phyloP scores from a whole-genome alignment of 2,113 vertebrate genomes.

The Rhegmatorhina hoffmannsi region DNA sequence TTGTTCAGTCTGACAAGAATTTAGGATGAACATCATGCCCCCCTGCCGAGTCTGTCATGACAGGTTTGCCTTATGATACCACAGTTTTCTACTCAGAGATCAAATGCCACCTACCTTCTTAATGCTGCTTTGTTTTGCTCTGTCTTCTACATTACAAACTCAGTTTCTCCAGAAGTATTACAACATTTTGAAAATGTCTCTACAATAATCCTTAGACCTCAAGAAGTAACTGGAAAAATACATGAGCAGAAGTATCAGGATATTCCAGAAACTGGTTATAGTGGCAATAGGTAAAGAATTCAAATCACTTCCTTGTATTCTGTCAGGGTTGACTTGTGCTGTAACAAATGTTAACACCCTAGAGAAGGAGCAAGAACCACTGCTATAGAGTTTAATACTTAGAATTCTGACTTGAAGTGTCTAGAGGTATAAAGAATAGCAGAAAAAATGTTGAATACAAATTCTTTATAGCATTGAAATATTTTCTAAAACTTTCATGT shows the following conservation, averaged over 20 bases:
- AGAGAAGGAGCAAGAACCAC: not conserved
- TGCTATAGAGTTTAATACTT: not conserved
- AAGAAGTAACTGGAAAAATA: not conserved
- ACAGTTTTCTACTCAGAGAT: not conserved
- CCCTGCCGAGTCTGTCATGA: too few species aligned
- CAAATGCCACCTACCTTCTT: not conserved
- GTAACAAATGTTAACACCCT: not conserved
- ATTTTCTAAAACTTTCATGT: not conserved
- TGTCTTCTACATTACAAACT: not conserved
- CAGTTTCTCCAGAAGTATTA: not conserved
- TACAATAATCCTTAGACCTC: not conserved
- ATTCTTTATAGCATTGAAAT: not conserved
- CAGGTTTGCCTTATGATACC: not conserved
- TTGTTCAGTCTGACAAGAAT: not conserved
- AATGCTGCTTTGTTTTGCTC: not conserved
- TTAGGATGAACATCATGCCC: not conserved
- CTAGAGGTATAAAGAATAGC: not conserved
- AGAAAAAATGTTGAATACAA: not conserved
- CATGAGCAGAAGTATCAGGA: not conserved
- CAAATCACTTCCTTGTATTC: not conserved
- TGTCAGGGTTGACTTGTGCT: not conserved
- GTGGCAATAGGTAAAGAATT: not conserved
- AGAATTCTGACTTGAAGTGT: not conserved
- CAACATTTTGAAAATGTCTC: not conserved
- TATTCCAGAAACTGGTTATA: not conserved